These are phyloP conservation scores for Gonatopus flavifemur DNA, from an alignment of 1,140 invertebrate genomes.

Conservation along the genomic window DNA sequence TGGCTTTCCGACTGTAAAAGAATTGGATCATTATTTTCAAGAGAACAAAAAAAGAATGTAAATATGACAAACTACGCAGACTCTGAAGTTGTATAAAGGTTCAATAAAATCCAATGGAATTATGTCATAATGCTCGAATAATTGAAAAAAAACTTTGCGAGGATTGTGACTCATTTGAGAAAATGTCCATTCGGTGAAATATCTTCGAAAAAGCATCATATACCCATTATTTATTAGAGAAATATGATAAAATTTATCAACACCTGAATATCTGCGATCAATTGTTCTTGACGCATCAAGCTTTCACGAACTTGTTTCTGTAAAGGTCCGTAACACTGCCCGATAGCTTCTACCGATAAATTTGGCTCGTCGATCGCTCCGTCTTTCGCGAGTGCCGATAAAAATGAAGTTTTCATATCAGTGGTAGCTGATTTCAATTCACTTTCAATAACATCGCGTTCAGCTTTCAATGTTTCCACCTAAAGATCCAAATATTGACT, in stretches of 20 bases:
- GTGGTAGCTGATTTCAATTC: constrained; percentile 81
- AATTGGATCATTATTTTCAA: too few relatives aligned
- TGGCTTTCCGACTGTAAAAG: too few relatives aligned
- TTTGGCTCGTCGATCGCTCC: constrained; percentile 86
- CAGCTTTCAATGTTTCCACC: constrained; percentile 86
- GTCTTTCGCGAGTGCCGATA: constrained; percentile 78
- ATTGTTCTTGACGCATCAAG: constrained; percentile 73
- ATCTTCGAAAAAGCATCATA: too few relatives aligned
- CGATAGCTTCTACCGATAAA: constrained; percentile 76
- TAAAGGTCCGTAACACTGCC: constrained; percentile 77
- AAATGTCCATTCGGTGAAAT: too few relatives aligned
- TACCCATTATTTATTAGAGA: not conserved
- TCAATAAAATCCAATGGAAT: too few relatives aligned
- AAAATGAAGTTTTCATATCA: constrained; percentile 85
- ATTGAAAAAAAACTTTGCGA: too few relatives aligned
- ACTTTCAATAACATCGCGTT: constrained; percentile 84
- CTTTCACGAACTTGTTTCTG: constrained; percentile 80
- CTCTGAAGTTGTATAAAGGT: too few relatives aligned
- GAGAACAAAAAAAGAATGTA: too few relatives aligned
- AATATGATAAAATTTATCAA: constrained; percentile 9
- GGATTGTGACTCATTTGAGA: too few relatives aligned
- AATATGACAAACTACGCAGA: too few relatives aligned
- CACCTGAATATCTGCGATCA: constrained; percentile 79
- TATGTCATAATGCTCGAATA: too few relatives aligned
- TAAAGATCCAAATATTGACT: constrained; percentile 39